These are phyloP conservation scores for Sesamia inferens DNA, from an alignment of 2,888 invertebrate genomes.

Conservation along the genomic window DNA sequence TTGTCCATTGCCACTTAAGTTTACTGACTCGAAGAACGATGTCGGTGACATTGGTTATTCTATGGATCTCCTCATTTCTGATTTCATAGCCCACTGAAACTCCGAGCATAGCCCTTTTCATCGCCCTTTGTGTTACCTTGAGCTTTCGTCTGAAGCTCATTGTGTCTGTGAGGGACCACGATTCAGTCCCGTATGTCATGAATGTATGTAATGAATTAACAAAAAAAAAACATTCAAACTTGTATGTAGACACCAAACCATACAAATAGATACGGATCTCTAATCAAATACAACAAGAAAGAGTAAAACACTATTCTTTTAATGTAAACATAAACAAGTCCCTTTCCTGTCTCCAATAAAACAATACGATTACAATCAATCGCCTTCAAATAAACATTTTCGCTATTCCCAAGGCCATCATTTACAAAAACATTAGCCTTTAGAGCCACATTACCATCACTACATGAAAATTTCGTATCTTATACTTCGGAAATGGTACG, in stretches of 20 bases:
- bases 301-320: slow-evolving; percentile 8
- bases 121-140: too few species aligned
- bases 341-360: slow-evolving; percentile 23
- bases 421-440: slow-evolving; percentile 49
- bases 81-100: too few species aligned
- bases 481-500: slow-evolving; percentile 50
- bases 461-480: slow-evolving; percentile 64
- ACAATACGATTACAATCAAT: slow-evolving; percentile 45
- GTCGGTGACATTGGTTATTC: too few species aligned
- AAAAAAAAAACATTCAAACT: background rate
- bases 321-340: slow-evolving; percentile 1
- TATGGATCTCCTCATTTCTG: too few species aligned
- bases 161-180: too few species aligned
- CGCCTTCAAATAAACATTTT: slow-evolving; percentile 40
- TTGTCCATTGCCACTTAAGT: too few species aligned
- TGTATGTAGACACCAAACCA: background rate
- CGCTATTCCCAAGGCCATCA: slow-evolving; percentile 34
- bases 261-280: background rate
- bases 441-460: slow-evolving; percentile 45
- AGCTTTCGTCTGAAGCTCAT: too few species aligned
- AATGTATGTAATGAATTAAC: background rate
- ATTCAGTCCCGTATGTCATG: too few species aligned
- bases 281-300: background rate
- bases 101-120: too few species aligned
- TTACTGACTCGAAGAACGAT: too few species aligned